Percentiles rank a stretch among this genome's conserved stretches.
Evolutionary conservation across 23 tunicate genomes (phyloP).

Genomic region (Corella eumyota): DNA sequence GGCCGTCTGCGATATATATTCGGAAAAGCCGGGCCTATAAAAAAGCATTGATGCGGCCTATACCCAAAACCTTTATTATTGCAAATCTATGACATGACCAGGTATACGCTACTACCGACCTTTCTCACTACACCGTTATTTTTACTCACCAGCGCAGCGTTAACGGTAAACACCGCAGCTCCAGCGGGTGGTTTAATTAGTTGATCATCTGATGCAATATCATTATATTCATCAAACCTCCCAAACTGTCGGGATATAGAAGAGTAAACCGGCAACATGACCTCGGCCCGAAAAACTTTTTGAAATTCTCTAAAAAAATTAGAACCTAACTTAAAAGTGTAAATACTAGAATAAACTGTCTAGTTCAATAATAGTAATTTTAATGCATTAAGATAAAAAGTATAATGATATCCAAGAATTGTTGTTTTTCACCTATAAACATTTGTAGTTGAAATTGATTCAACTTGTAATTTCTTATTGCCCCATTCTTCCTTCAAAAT

Average conservation of each 20-base stretch:
- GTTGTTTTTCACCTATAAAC: constrained; percentile 37
- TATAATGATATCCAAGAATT: too few relatives aligned
- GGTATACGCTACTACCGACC: neutral
- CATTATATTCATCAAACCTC: constrained; percentile 38
- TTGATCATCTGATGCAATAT: constrained; percentile 37
- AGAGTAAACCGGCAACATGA: constrained; percentile 39
- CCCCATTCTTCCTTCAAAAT: constrained; percentile 51
- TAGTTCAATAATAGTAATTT: neutral
- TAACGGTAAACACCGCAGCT: constrained; percentile 56
- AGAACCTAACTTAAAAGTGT: too few relatives aligned
- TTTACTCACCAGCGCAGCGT: constrained; percentile 49
- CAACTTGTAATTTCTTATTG: constrained; percentile 35
- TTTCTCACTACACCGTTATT: neutral
- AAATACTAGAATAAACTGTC: neutral
- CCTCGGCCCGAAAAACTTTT: constrained; percentile 35
- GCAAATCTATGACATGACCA: too few relatives aligned
- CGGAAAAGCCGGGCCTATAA: neutral
- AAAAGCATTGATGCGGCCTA: too few relatives aligned
- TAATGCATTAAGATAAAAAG: neutral
- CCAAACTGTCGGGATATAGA: constrained; percentile 71
- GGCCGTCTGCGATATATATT: neutral
- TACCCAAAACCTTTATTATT: too few relatives aligned
- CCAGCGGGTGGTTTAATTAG: constrained; percentile 47
- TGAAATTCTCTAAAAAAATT: constrained; percentile 34
- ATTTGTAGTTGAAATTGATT: constrained; percentile 22